Evolutionary conservation across 2,888 invertebrate genomes (phyloP).

Genomic region (Luffia ferchaultella): DNA sequence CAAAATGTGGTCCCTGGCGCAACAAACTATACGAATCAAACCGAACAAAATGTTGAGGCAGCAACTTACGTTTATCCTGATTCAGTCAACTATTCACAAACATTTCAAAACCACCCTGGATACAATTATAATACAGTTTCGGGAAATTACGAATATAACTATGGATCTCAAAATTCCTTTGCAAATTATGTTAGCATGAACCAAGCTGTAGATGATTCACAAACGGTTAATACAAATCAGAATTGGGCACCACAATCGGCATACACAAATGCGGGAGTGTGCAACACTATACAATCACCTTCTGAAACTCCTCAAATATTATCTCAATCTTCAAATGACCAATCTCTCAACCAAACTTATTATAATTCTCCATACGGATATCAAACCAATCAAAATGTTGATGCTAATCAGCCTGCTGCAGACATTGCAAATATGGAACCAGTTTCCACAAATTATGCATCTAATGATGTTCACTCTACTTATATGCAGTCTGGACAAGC

Average conservation of each 20-base stretch:
- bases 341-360: constrained; percentile 31
- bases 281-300: constrained; percentile 54
- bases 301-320: constrained; percentile 34
- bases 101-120: constrained; percentile 67
- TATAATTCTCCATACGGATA: constrained; percentile 61
- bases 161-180: constrained; percentile 64
- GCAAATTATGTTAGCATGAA: constrained; percentile 22
- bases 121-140: constrained; percentile 65
- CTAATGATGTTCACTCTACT: constrained; percentile 41
- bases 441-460: constrained; percentile 36
- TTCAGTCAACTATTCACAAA: constrained; percentile 27
- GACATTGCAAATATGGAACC: constrained; percentile 19
- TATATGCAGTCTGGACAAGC: constrained; percentile 37
- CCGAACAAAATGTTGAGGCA: constrained; percentile 22
- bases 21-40: constrained; percentile 6
- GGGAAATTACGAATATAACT: constrained; percentile 68
- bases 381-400: constrained; percentile 26
- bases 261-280: constrained; percentile 57
- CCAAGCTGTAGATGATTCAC: constrained; percentile 28
- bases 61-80: constrained; percentile 26
- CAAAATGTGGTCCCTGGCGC: constrained; percentile 2
- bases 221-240: constrained; percentile 25
- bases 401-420: constrained; percentile 24
- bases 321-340: constrained; percentile 16
- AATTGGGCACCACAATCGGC: constrained; percentile 35